phyloP scores from a whole-genome alignment of 2,797 vertebrate genomes.

The Yasuhikotakia modesta region DNA sequence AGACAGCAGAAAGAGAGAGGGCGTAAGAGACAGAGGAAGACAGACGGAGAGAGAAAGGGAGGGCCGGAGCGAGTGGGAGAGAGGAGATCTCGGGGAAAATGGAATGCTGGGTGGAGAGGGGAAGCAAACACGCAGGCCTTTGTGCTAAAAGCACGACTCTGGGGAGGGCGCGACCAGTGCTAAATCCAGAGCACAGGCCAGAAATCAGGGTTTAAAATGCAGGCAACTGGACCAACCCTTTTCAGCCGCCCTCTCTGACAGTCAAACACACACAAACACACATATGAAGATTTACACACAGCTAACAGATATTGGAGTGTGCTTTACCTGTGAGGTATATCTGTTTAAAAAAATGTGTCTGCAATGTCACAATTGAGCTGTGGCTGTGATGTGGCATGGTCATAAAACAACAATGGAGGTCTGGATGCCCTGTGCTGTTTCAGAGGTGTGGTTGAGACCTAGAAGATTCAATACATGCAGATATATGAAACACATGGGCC shows the following conservation, averaged over 20 bases:
- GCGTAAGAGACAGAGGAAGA: constrained; percentile 66
- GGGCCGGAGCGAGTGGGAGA: constrained; percentile 67
- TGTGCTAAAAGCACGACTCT: constrained; percentile 83
- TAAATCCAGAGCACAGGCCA: constrained; percentile 71
- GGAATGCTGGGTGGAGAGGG: constrained; percentile 89
- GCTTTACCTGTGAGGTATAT: not conserved
- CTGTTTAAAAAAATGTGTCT: not conserved
- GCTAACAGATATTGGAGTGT: not conserved
- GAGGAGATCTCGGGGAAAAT: constrained; percentile 81
- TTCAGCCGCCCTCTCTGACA: constrained; percentile 16
- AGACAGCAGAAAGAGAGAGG: constrained; percentile 61
- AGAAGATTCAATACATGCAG: no score
- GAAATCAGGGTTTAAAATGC: constrained; percentile 60
- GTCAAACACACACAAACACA: not conserved
- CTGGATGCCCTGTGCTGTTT: not conserved
- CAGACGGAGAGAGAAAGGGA: constrained; percentile 60
- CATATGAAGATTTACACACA: constrained; percentile 19
- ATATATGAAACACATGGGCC: no score
- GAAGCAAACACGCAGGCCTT: constrained; percentile 82
- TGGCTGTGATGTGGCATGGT: not conserved
- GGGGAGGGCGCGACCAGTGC: constrained; percentile 74
- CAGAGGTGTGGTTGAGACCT: no score
- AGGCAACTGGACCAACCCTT: constrained; percentile 36
- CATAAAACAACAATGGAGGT: not conserved
- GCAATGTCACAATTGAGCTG: no score